Base-by-base conservation (phyloP, 2,888 invertebrate genomes). In the Boloria selene region DNA sequence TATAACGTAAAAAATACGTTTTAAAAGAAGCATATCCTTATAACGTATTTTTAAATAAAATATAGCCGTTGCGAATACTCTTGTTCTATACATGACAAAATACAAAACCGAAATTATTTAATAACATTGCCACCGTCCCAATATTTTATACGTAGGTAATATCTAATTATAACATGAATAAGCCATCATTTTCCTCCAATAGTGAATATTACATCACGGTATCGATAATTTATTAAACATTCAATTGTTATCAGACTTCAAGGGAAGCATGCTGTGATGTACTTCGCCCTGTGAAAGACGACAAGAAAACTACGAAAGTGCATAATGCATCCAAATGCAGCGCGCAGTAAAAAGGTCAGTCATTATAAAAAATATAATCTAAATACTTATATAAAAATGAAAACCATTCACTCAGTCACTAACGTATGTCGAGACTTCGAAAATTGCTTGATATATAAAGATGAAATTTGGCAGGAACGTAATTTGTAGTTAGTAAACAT, bases 311-410 rank as follows among this genome's bases (percentile, higher is more conserved):
- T 66, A 61, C 55, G 54, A 61, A 42, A 64, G 53, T 68, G 55
- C 70, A 77, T 64, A 56, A 88, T 88, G 88, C 79, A 87, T 73
- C 84, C 84, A n/a, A 74, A 85, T 68, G 84, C 79, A 68, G 82
- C 78, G 75, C 76, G 82, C 72, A 83, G 81, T 75, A 86, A 84
- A 73, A 78, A 82, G 64, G 80, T 79, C 14, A 4, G 49, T 50
- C 3, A 7, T n/a, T 13, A n/a, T 0, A 45, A 45, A 49, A 42
- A 55, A 52, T 3, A 16, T 18, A 31, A 52, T 26, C 13, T 26
- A 31, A 7, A 16, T 5, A 16, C 13, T 59, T 22, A 22, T 22
- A 22, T 22, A 22, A 22, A 59, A 51, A n/a, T 44, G 51, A n/a
- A 16, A 45, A n/a, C 14, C 16, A 26, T 22, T 22, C 38, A 54